Conservation (phyloP, 2,797 vertebrate genomes). For the Cottoperca gobio region DNA sequence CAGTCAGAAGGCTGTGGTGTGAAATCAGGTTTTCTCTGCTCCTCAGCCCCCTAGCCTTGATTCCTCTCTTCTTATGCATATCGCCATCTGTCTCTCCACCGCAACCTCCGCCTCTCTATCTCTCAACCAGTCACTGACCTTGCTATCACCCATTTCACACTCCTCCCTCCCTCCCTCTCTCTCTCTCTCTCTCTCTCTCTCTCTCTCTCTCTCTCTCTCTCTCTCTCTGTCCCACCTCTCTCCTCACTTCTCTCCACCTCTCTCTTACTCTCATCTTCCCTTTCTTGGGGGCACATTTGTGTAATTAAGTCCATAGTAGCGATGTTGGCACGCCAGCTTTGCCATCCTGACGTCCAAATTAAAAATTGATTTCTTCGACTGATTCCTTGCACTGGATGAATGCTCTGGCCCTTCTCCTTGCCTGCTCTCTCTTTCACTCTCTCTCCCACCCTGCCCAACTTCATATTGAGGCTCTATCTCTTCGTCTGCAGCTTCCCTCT, state of each 20-base stretch:
- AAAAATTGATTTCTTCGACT: constrained; percentile 86
- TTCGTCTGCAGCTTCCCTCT: constrained; percentile 36
- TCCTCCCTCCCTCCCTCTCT: constrained; percentile 40
- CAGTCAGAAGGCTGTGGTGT: constrained; percentile 58
- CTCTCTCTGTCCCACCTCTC: constrained; percentile 31
- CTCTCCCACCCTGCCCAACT: constrained; percentile 41
- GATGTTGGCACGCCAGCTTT: constrained; percentile 68
- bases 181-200: neutral
- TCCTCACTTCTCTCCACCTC: constrained; percentile 28
- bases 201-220: constrained; percentile 44
- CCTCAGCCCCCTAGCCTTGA: constrained; percentile 46
- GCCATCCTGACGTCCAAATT: constrained; percentile 82
- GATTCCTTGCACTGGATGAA: constrained; percentile 71
- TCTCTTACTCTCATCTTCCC: constrained; percentile 51
- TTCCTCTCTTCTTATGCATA: constrained; percentile 38
- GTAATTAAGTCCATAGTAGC: constrained; percentile 79
- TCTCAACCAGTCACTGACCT: constrained; percentile 72
- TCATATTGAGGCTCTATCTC: constrained; percentile 46
- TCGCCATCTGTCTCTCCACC: constrained; percentile 65
- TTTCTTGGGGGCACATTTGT: constrained; percentile 73
- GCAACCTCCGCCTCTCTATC: constrained; percentile 43
- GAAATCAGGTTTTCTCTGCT: constrained; percentile 60
- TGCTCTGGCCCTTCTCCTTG: constrained; percentile 44
- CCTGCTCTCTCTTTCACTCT: constrained; percentile 32
- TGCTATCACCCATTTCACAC: constrained; percentile 71